Evolutionary conservation across 1,140 invertebrate species (phyloP).

Genomic region (Scaptodrosophila lebanonensis): DNA sequence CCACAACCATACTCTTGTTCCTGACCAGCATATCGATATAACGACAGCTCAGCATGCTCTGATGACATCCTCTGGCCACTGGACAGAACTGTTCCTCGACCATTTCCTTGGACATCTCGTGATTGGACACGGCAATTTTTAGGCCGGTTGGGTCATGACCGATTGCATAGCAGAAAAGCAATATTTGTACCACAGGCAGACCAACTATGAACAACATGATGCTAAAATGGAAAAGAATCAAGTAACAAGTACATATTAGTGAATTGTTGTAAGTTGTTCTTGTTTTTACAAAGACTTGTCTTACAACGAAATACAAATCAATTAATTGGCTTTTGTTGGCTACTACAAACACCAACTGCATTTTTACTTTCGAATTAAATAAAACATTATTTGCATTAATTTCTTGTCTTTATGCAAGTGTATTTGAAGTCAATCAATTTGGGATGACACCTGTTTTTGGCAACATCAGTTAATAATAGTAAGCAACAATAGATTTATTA

Average conservation of each 20-base stretch:
- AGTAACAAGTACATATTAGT: slow-evolving; percentile 1
- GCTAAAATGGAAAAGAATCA: slow-evolving; percentile 77
- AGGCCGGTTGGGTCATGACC: slow-evolving; percentile 92
- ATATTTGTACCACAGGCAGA: slow-evolving; percentile 93
- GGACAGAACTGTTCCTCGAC: slow-evolving; percentile 78
- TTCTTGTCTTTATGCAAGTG: no score
- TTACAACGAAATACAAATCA: no score
- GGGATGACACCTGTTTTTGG: no score
- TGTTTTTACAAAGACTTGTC: no score
- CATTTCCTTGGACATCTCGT: slow-evolving; percentile 83
- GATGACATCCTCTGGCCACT: slow-evolving; percentile 81
- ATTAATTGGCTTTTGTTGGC: no score
- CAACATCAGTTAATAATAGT: no score
- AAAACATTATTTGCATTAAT: no score
- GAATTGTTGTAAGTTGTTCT: slow-evolving; percentile 1
- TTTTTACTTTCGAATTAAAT: no score
- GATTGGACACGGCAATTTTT: slow-evolving; percentile 90
- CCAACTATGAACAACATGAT: slow-evolving; percentile 94
- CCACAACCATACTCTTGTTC: slow-evolving; percentile 80
- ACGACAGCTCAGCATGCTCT: slow-evolving; percentile 85
- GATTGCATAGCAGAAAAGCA: slow-evolving; percentile 96
- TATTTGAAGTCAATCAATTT: no score
- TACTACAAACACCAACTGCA: no score
- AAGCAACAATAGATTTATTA: no score
- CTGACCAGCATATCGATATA: slow-evolving; percentile 84